Evolutionary conservation across 2,888 invertebrate species (phyloP).

Genomic region (Sylvicola cinctus): DNA sequence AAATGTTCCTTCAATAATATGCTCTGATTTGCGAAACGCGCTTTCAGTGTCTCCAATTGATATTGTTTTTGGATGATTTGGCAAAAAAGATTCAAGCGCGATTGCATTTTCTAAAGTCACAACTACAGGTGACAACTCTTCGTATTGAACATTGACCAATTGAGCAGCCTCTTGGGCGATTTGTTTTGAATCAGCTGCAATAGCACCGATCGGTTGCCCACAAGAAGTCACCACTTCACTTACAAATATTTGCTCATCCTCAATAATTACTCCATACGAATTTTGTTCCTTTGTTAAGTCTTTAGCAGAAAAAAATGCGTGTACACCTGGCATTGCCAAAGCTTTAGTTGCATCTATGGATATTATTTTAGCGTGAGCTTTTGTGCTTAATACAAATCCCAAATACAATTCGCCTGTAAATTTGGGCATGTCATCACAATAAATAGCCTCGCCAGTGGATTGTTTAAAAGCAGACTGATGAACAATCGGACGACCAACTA

Average conservation of each 20-base stretch:
- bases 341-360: conserved; percentile 57
- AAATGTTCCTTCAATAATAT: conserved; percentile 57
- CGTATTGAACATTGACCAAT: conserved; percentile 60
- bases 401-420: conserved; percentile 60
- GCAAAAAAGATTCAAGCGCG: conserved; percentile 45
- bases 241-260: conserved; percentile 75
- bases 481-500: conserved; percentile 59
- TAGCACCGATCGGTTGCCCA: conserved; percentile 65
- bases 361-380: conserved; percentile 61
- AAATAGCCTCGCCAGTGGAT: conserved; percentile 78
- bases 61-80: conserved; percentile 34
- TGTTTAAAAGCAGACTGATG: conserved; percentile 75
- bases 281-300: conserved; percentile 53
- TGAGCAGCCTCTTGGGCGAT: conserved; percentile 70
- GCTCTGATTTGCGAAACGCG: conserved; percentile 44
- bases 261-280: conserved; percentile 44
- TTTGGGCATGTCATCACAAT: conserved; percentile 72
- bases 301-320: conserved; percentile 56
- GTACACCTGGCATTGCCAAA: conserved; percentile 52
- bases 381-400: conserved; percentile 42
- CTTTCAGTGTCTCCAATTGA: conserved; percentile 43
- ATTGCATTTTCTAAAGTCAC: conserved; percentile 82
- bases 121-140: conserved; percentile 59
- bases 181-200: conserved; percentile 54
- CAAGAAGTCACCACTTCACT: conserved; percentile 50